phyloP scores from a whole-genome alignment of 2,797 vertebrate species.

The Brotogeris chrysoptera region DNA sequence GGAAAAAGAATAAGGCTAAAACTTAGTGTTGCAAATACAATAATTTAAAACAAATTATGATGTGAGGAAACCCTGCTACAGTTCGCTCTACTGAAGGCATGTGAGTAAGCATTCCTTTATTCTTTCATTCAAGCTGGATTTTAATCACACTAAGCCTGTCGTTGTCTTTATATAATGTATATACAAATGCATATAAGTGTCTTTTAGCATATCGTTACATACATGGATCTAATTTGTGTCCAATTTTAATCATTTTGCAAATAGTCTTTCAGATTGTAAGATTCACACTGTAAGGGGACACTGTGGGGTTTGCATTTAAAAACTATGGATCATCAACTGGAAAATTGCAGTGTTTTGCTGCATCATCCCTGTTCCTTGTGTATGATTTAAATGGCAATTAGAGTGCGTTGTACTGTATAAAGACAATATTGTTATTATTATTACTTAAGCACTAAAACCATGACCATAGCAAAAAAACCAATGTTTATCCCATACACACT shows the following conservation, averaged over 20 bases:
- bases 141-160: not conserved
- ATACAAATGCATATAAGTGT: not conserved
- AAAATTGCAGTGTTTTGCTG: not conserved
- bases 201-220: not conserved
- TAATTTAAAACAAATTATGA: constrained; percentile 60
- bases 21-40: constrained; percentile 22
- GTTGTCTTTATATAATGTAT: not conserved
- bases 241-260: not conserved
- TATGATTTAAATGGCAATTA: not conserved
- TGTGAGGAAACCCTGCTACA: not conserved
- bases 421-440: not conserved
- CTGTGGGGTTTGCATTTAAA: not conserved
- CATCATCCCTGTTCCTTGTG: not conserved
- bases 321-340: not conserved
- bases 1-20: constrained; percentile 44
- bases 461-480: not conserved
- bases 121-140: not conserved
- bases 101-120: not conserved
- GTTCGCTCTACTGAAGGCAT: constrained; percentile 28
- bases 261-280: not conserved
- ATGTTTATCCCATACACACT: not conserved
- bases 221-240: not conserved
- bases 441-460: not conserved
- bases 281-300: not conserved
- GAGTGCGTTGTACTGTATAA: not conserved